Evolutionary conservation across 1,140 invertebrate species (phyloP).

Genomic region (Cotesia chilonis): DNA sequence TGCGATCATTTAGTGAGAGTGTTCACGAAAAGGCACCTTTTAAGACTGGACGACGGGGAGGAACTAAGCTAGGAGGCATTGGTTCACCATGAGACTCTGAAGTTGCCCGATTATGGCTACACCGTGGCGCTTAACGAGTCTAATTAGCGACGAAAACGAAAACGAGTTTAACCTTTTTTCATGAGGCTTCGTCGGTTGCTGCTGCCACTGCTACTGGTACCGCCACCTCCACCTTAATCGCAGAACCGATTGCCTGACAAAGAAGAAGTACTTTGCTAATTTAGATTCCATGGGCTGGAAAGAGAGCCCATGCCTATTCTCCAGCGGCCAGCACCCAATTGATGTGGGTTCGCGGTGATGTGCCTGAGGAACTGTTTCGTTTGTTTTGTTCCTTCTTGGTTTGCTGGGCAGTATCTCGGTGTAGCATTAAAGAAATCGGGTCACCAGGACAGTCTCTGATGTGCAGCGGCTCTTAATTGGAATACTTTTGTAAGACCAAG

Average conservation of each 20-base stretch:
- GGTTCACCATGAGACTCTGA: conserved; percentile 42
- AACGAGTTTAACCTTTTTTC: conserved; percentile 66
- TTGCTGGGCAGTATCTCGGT: too few species aligned
- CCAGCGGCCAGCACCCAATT: neutral
- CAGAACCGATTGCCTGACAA: neutral
- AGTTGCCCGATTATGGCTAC: conserved; percentile 61
- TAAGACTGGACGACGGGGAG: conserved; percentile 59
- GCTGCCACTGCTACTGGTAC: too few species aligned
- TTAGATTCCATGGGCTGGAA: neutral
- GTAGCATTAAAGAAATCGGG: conserved; percentile 49
- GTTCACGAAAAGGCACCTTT: conserved; percentile 60
- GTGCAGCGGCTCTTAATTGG: conserved; percentile 36
- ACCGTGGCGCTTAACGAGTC: conserved; percentile 64
- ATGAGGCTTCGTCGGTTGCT: neutral
- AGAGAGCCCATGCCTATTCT: neutral
- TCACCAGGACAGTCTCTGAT: conserved; percentile 53
- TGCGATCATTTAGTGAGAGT: conserved; percentile 20
- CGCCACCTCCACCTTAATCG: neutral
- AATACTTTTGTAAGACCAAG: conserved; percentile 27
- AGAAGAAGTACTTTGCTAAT: conserved; percentile 2
- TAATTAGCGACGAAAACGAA: conserved; percentile 69
- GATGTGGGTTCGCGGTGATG: neutral
- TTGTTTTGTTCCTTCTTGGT: conserved; percentile 16
- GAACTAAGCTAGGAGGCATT: conserved; percentile 57
- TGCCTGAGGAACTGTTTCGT: neutral